A percentile compares a stretch with the other conserved stretches of the same genome.
phyloP scores from a whole-genome alignment of 1,140 invertebrate species.

The Hypsibius dujardini region DNA sequence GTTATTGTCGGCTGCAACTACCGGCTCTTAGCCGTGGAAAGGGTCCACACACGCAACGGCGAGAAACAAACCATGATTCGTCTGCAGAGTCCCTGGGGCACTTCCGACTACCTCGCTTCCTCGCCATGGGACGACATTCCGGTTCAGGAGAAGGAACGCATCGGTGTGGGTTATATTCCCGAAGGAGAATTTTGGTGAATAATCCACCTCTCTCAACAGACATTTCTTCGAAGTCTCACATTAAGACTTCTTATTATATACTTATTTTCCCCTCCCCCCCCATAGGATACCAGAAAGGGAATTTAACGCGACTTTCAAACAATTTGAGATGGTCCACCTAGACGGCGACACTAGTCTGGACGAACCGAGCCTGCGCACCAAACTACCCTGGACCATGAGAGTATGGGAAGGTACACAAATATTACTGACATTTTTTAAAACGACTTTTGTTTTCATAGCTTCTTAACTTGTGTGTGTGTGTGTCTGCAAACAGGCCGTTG shows the following conservation, averaged over 20 bases:
- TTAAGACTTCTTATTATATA: neutral
- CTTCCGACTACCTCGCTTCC: constrained; percentile 43
- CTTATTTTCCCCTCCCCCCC: constrained; percentile 20
- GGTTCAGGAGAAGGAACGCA: constrained; percentile 48
- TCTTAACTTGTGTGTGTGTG: neutral
- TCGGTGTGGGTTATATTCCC: constrained; percentile 45
- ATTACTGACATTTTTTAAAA: neutral
- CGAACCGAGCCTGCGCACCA: constrained; percentile 57
- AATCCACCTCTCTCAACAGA: too few relatives aligned
- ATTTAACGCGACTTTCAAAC: constrained; percentile 62
- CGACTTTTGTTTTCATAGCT: neutral
- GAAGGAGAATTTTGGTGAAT: constrained; percentile 62
- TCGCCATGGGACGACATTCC: constrained; percentile 57
- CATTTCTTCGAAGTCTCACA: neutral
- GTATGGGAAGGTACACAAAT: constrained; percentile 50
- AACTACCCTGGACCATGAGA: constrained; percentile 63
- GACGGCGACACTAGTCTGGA: constrained; percentile 65
- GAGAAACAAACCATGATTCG: constrained; percentile 53
- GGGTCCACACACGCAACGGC: constrained; percentile 42
- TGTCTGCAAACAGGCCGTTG: constrained; percentile 35
- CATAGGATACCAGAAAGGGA: constrained; percentile 59
- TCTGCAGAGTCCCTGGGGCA: constrained; percentile 50
- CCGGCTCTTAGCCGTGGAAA: constrained; percentile 57
- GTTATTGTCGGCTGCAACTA: constrained; percentile 61
- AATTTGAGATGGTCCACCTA: constrained; percentile 66